Conservation (phyloP, 2,797 vertebrate genomes). For the Acropternis orthonyx region DNA sequence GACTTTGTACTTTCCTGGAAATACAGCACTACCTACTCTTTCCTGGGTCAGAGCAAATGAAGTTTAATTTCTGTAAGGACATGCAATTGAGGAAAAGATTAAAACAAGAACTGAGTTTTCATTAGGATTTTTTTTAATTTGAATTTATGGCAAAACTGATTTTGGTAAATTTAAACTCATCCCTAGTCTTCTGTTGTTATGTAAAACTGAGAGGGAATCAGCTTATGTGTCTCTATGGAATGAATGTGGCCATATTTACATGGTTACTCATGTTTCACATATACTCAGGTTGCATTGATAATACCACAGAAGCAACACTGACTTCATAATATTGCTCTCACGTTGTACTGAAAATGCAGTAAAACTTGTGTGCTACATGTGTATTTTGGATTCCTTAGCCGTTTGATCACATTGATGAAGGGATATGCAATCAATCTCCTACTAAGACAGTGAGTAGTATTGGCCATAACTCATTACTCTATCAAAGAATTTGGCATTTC, state of each 20-base stretch:
- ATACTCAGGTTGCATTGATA: background rate
- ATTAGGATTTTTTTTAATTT: background rate
- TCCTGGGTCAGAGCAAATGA: background rate
- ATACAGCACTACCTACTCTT: background rate
- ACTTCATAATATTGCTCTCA: slow-evolving; percentile 16
- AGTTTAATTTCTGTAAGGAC: background rate
- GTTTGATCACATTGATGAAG: slow-evolving; percentile 82
- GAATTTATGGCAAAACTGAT: background rate
- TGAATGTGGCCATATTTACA: background rate
- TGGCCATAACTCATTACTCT: slow-evolving; percentile 84
- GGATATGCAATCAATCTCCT: slow-evolving; percentile 82
- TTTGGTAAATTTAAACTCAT: background rate
- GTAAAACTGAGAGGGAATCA: background rate
- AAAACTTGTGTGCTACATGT: slow-evolving; percentile 57
- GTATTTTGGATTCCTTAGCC: slow-evolving; percentile 74
- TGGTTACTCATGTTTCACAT: background rate
- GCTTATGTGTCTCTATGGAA: background rate
- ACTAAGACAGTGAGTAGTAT: slow-evolving; percentile 84
- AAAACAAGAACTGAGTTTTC: background rate
- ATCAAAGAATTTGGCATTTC: slow-evolving; percentile 85
- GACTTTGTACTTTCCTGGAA: background rate
- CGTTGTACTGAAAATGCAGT: slow-evolving; percentile 28
- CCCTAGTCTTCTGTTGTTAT: background rate
- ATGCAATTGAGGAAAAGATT: background rate
- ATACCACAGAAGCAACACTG: slow-evolving; percentile 6